Evolutionary conservation across 2,113 vertebrate species (phyloP).

Genomic region (Gila orcuttii): DNA sequence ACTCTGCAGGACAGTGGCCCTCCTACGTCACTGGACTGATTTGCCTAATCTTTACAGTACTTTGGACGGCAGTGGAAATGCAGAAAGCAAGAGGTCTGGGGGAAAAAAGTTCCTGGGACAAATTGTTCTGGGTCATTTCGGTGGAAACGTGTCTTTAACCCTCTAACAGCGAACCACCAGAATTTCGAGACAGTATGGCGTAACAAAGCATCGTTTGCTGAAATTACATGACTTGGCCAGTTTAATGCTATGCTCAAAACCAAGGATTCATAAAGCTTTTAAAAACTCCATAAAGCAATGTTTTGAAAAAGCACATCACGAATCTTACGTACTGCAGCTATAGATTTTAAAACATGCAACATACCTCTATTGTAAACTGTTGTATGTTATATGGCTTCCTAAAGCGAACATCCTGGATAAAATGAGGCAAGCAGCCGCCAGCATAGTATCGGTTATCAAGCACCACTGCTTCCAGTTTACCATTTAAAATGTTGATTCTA

Average conservation of each 20-base stretch:
- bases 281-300: too few species aligned
- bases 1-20: too few species aligned
- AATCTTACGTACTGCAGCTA: background rate
- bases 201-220: background rate
- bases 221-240: background rate
- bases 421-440: constrained; percentile 85
- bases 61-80: too few species aligned
- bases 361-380: constrained; percentile 81
- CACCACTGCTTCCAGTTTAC: constrained; percentile 84
- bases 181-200: background rate
- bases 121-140: too few species aligned
- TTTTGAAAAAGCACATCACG: background rate
- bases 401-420: constrained; percentile 82
- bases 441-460: constrained; percentile 91
- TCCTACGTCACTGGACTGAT: too few species aligned
- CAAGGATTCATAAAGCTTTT: background rate
- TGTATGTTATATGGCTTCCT: constrained; percentile 92
- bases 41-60: too few species aligned
- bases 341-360: background rate
- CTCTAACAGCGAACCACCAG: background rate
- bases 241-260: background rate
- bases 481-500: constrained; percentile 88
- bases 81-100: too few species aligned
- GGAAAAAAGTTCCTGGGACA: too few species aligned
- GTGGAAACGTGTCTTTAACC: too few species aligned